Evolutionary conservation across 2,113 vertebrate genomes (phyloP), one percentile per base, ranked within the genome.

Genomic region (Epinephelus cyanopodus): DNA sequence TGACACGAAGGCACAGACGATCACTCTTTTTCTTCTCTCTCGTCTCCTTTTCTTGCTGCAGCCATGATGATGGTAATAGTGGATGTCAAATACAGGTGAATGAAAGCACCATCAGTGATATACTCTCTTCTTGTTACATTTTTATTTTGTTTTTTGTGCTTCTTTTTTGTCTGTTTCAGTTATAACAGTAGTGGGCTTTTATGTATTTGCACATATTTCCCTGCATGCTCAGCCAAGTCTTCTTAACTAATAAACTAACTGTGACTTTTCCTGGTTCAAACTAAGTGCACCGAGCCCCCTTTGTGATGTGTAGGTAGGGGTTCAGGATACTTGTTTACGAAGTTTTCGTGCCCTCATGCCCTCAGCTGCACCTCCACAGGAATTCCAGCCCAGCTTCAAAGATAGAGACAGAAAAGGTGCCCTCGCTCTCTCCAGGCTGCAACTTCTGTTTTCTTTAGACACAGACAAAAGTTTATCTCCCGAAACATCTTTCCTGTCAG

Each of bases 361-460:
- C 81, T 80, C 81, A 89, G 75, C 86, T 52, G 64, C 78, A 53
- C 50, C 64, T 71, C 74, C 74, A 68, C 74, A 91, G 75, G 79
- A 87, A 89, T 91, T 88, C 73, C 76, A 54, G 65, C n/a, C 68
- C 61, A 47, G 50, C 85, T 89, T 91, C 84, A 89, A 92, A 91
- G 85, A 83, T 52, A 64, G 79, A 87, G 57, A 37, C 18, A n/a
- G 77, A 68, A 47, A 86, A 74, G 18, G 39, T 48, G 52, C 17
- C 54, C 42, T 67, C 61, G 67, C 78, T 60, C 68, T 86, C 29
- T 29, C 29, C 76, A 77, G 47, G 42, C 63, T 27, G 45, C 64
- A 25, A 53, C 69, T 70, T 50, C 66, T 5, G 19, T 72, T 78
- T 73, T 74, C 79, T 53, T 82, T 86, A 76, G 76, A 79, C 27